Conservation (phyloP, 2,888 invertebrate genomes). For the Malthinus seriepunctatus region DNA sequence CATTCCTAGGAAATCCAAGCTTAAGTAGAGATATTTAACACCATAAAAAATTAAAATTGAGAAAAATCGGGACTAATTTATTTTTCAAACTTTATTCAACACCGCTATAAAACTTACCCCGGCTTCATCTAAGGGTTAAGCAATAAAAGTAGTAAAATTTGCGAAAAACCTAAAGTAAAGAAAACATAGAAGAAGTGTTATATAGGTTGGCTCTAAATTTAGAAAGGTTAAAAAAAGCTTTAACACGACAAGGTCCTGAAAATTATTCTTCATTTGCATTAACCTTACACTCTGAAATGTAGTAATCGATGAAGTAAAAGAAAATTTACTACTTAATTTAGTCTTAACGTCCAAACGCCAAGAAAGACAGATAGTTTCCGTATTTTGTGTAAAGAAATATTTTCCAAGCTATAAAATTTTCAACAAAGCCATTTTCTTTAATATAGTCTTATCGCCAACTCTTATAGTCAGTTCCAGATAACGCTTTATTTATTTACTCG, state of each 20-base stretch:
- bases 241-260: background rate
- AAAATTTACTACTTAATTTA: constrained; percentile 30
- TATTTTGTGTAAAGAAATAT: constrained; percentile 34
- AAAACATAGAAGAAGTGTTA: no score
- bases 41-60: no score
- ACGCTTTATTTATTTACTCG: constrained; percentile 26
- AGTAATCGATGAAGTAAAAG: constrained; percentile 20
- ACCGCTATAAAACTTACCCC: no score
- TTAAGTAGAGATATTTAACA: no score
- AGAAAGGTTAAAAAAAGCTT: background rate
- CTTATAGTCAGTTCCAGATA: constrained; percentile 41
- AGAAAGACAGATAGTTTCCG: constrained; percentile 38
- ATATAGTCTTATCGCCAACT: constrained; percentile 40
- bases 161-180: no score
- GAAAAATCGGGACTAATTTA: no score
- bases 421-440: constrained; percentile 39
- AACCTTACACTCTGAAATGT: constrained; percentile 9
- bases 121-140: no score
- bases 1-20: no score
- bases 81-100: no score
- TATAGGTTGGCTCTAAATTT: no score
- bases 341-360: constrained; percentile 25
- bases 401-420: constrained; percentile 42
- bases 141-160: no score
- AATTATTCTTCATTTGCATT: constrained; percentile 13